Base-by-base conservation (phyloP, 2,113 vertebrate species). In the Tychaedon coryphoeus region DNA sequence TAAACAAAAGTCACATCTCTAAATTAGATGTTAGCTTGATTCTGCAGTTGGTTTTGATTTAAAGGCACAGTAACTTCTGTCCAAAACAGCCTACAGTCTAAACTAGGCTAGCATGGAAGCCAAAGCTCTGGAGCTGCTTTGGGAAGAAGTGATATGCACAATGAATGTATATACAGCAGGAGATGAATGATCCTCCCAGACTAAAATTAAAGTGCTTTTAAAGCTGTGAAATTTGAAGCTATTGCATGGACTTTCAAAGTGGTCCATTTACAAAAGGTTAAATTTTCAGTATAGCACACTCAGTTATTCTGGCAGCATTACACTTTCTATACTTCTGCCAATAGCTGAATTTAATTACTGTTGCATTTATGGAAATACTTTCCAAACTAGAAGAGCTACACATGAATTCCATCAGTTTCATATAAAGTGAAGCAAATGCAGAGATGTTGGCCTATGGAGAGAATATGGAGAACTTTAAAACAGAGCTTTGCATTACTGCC, bases 331-430 rank as follows among this genome's bases (percentile, higher is more conserved):
- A 12, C 51, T 84, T 91, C 84, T 88, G 83, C 96, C 95, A 96
- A 95, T 86, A 77, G 71, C 85, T 93, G 95, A 84, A 85, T 78
- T 87, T 86, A 95, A 95, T 97, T 96, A 92, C 72, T 56, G 65
- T 42, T 92, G 64, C 31, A 71, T 92, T 95, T 91, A 76, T 95
- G 96, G 96, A 97, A 96, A 97, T 81, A 94, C 70, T 96, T 93
- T 94, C 94, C 84, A 93, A 95, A 88, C 48, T 56, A 67, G 57
- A 91, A 53, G 38, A 92, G 61, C 78, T 89, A 80, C 77, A 81
- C 72, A 86, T 50, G 53, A 92, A 91, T 92, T 92, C 62, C 74
- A 86, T 70, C 88, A 70, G 60, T 43, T 89, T 86, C 53, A 43
- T 40, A 75, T 51, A 81, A 95, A 95, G 91, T 33, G 33, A 77